Conservation (phyloP, 1,140 invertebrate species). For the Calliphora vicina region DNA sequence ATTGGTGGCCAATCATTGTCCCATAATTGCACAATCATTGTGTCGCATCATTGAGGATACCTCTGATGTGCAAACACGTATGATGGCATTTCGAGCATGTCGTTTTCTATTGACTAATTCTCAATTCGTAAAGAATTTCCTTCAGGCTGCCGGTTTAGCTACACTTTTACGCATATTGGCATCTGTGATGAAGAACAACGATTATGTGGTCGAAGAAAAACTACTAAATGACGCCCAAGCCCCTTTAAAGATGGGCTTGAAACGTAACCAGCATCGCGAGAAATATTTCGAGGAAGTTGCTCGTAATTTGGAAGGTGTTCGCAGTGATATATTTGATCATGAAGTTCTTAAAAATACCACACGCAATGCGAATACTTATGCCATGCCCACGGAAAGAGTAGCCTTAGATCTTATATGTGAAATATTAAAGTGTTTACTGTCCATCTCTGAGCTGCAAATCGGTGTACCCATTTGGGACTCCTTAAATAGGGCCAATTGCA, state of each 20-base stretch:
- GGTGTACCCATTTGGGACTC: constrained; percentile 49
- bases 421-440: constrained; percentile 57
- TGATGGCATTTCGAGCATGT: constrained; percentile 59
- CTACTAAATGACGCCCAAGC: neutral
- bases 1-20: constrained; percentile 46
- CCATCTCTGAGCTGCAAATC: constrained; percentile 53
- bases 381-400: constrained; percentile 51
- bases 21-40: constrained; percentile 54
- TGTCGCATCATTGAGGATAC: constrained; percentile 60
- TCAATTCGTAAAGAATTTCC: constrained; percentile 55
- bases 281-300: constrained; percentile 62
- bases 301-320: constrained; percentile 56
- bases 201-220: constrained; percentile 23
- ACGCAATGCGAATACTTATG: constrained; percentile 47
- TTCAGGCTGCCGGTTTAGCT: constrained; percentile 52
- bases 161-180: constrained; percentile 54
- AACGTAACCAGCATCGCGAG: constrained; percentile 57
- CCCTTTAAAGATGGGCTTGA: constrained; percentile 49
- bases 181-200: constrained; percentile 55
- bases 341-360: constrained; percentile 56
- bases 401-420: constrained; percentile 53
- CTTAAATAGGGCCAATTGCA: constrained; percentile 44
- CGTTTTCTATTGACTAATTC: constrained; percentile 52
- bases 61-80: constrained; percentile 52
- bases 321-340: constrained; percentile 59